A percentile compares a stretch with the other conserved stretches of the same genome.
Conservation (phyloP, 92 coral and sea anemone genomes). For the Siderastrea radians region DNA sequence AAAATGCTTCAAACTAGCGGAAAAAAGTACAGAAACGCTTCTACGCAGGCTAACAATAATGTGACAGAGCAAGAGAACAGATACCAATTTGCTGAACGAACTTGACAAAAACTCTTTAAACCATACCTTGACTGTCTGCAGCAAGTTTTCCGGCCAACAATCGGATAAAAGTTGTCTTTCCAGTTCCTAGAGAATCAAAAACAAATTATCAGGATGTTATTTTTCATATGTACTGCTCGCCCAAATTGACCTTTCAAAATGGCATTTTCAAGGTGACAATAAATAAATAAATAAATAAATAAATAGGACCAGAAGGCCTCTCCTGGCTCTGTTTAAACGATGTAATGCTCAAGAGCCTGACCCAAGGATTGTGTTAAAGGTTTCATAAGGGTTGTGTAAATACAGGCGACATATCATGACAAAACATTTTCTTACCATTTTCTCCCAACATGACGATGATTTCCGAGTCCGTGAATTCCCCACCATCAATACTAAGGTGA, state of each 20-base stretch:
- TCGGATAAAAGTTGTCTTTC: constrained; percentile 96
- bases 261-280: no score
- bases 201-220: neutral
- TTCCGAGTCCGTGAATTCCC: constrained; percentile 97
- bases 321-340: no score
- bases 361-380: no score
- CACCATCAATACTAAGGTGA: constrained; percentile 77
- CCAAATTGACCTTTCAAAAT: no score
- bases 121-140: constrained; percentile 82
- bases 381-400: no score
- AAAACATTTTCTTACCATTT: constrained; percentile 79
- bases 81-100: neutral
- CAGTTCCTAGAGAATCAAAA: constrained; percentile 81
- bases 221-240: no score
- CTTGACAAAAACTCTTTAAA: neutral
- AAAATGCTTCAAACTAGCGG: no score
- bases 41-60: neutral
- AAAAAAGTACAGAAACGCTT: no score
- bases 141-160: constrained; percentile 95
- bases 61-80: neutral
- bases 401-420: neutral
- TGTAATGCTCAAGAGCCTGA: no score
- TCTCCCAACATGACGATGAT: constrained; percentile 99
- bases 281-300: neutral
- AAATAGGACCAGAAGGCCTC: neutral